These are phyloP conservation scores for Drosophila mercatorum DNA, from an alignment of 2,888 invertebrate genomes.

Conservation along the genomic window DNA sequence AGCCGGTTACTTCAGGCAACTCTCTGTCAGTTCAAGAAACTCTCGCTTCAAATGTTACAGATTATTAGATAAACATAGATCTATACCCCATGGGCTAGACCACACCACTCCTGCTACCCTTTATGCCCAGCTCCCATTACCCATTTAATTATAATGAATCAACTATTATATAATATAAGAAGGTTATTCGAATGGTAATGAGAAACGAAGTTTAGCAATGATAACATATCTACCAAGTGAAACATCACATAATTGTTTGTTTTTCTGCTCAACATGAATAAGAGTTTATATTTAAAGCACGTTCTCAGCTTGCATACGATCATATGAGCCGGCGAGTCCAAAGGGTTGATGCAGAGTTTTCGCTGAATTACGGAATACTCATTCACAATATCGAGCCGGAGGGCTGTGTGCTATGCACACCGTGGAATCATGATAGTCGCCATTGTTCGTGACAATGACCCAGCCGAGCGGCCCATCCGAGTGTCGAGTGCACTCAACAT, in stretches of 20 bases:
- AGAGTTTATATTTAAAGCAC: neutral
- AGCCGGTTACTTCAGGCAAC: too few relatives aligned
- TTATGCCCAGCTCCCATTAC: too few relatives aligned
- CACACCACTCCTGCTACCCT: too few relatives aligned
- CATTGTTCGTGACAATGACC: constrained; percentile 57
- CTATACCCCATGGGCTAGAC: too few relatives aligned
- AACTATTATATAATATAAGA: too few relatives aligned
- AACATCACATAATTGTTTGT: too few relatives aligned
- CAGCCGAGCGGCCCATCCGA: constrained; percentile 40
- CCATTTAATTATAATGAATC: too few relatives aligned
- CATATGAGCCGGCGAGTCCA: neutral
- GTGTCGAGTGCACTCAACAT: constrained; percentile 4
- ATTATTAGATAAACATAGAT: too few relatives aligned
- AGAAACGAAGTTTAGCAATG: neutral
- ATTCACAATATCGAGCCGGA: neutral
- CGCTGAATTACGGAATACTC: constrained; percentile 25
- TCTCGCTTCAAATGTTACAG: too few relatives aligned
- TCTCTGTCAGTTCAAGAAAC: too few relatives aligned
- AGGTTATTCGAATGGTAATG: constrained; percentile 2
- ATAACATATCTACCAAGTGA: neutral
- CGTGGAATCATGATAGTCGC: constrained; percentile 46
- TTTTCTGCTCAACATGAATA: too few relatives aligned
- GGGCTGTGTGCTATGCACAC: constrained; percentile 28
- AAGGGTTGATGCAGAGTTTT: constrained; percentile 12
- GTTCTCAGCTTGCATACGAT: constrained; percentile 2